Conservation (phyloP, 1,140 invertebrate species). For the Rhysida immarginata region DNA sequence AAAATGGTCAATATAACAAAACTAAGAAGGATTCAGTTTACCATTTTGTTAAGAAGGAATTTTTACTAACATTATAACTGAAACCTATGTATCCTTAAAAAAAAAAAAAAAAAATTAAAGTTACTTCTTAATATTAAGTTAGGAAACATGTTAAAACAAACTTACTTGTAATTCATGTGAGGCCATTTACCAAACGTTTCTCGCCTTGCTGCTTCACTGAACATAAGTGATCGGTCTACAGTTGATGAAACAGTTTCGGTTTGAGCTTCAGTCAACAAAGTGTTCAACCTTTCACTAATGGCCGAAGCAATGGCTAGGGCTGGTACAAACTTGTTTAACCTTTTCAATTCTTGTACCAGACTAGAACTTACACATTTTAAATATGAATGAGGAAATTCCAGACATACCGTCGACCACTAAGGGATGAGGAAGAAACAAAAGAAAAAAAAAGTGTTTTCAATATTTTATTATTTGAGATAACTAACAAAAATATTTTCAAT, state of each 20-base stretch:
- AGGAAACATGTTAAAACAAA: no score
- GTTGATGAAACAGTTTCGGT: slow-evolving; percentile 27
- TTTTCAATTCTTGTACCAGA: slow-evolving; percentile 63
- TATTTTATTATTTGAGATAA: not conserved
- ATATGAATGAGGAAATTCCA: slow-evolving; percentile 57
- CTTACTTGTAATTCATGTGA: slow-evolving; percentile 89
- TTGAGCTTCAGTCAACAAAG: slow-evolving; percentile 39
- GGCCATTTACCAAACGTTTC: slow-evolving; percentile 87
- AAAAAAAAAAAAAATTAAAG: no score
- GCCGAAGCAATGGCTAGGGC: slow-evolving; percentile 74
- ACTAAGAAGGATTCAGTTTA: no score
- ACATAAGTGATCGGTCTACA: slow-evolving; percentile 59
- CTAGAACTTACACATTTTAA: slow-evolving; percentile 59
- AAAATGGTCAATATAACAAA: no score
- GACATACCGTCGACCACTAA: slow-evolving; percentile 78
- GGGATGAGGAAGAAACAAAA: not conserved
- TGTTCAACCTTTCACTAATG: slow-evolving; percentile 65
- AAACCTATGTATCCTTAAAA: no score
- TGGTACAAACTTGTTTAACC: slow-evolving; percentile 61
- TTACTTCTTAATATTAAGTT: no score
- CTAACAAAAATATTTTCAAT: not conserved
- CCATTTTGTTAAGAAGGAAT: no score
- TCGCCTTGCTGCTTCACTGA: slow-evolving; percentile 70
- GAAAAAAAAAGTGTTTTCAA: not conserved
- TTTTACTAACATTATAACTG: no score